These are phyloP conservation scores for Pseudochirops cupreus DNA, from an alignment of 2,797 vertebrate genomes.

Conservation along the genomic window DNA sequence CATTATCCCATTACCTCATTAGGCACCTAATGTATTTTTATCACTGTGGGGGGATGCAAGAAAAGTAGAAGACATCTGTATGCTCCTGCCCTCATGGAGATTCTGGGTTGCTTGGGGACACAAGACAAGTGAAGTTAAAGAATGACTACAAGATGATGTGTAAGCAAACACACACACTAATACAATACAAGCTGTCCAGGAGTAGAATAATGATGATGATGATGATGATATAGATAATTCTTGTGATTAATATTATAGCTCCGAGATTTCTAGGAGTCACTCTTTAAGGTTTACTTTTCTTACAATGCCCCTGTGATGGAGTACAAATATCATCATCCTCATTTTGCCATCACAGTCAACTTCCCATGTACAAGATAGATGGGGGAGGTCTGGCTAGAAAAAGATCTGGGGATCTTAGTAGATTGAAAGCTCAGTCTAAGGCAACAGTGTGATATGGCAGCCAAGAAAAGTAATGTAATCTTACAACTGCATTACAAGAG, in stretches of 20 bases:
- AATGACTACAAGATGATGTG: slow-evolving; percentile 44
- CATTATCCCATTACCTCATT: not conserved
- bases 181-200: not conserved
- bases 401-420: not conserved
- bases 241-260: not conserved
- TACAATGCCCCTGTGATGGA: not conserved
- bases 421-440: not conserved
- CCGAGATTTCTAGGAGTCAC: not conserved
- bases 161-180: not conserved
- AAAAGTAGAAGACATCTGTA: slow-evolving; percentile 31
- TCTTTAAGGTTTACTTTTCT: not conserved
- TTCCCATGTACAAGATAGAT: not conserved
- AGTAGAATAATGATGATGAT: not conserved
- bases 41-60: not conserved
- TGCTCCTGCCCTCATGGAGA: slow-evolving; percentile 38
- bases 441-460: not conserved
- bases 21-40: slow-evolving; percentile 25
- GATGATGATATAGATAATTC: not conserved
- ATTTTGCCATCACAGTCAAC: not conserved
- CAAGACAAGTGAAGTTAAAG: slow-evolving; percentile 48
- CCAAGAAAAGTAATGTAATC: not conserved
- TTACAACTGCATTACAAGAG: not conserved
- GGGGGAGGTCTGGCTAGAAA: not conserved
- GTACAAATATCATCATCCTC: not conserved
- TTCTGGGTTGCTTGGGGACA: not conserved